Evolutionary conservation across 2,888 invertebrate genomes (phyloP), one percentile per base, ranked within the genome.

Genomic region (Synanthedon formicaeformis): DNA sequence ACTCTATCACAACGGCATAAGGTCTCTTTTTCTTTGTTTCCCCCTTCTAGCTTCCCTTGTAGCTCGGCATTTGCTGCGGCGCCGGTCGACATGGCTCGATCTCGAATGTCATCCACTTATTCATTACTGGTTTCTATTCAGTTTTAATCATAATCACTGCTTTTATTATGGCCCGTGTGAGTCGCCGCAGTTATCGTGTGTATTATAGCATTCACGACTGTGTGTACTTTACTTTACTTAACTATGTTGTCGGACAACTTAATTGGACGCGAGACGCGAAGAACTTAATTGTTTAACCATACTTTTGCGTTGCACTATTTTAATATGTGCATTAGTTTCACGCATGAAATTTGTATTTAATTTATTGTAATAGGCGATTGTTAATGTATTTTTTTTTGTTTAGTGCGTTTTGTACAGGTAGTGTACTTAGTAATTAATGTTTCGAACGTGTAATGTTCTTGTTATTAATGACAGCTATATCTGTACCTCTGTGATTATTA

Each of bases 101-200:
- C 82, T 84, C 78, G 77, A 83, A 83, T 85, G 84, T 84, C 84
- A 86, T 86, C 83, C 78, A 83, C 82, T 85, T 82, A 82, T 82
- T 81, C 78, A 82, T 82, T 84, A 84, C 80, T 73, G 69, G 67
- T 69, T 74, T 80, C 81, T 78, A 81, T 84, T 83, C 77, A 74
- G 70, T 78, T 82, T 83, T 78, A 82, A 85, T 84, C 80, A 80
- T 82, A 82, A 83, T 81, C 81, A 72, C 70, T 67, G 73, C 72
- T 75, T 56, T 53, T 56, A 52, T 51, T 51, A 49, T 49, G 16
- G 16, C 50, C 41, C 27, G 34, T 52, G 53, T 41, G 50, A 56
- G 40, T 40, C 51, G 41, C 64, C 67, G 63, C 58, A 67, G 67
- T 66, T 66, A 65, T 63, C 64, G 60, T 62, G 59, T 59, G 66